These are phyloP conservation scores for Thymelicus sylvestris DNA, from an alignment of 2,888 invertebrate species.

Conservation along the genomic window DNA sequence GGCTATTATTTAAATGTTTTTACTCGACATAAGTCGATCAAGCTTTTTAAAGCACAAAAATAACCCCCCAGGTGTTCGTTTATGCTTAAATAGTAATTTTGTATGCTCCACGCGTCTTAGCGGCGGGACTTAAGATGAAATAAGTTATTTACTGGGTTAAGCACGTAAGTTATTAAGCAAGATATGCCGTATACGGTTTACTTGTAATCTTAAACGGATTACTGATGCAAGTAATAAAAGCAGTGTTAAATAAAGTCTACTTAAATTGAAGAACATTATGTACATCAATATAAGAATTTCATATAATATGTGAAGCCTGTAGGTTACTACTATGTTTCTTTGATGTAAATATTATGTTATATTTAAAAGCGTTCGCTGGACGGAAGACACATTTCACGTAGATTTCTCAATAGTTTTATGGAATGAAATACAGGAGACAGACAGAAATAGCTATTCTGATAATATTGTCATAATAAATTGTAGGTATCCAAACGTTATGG, in stretches of 20 bases:
- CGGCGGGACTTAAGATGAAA: constrained; percentile 15
- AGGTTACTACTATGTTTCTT: no score
- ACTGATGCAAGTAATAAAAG: constrained; percentile 2
- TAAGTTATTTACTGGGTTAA: constrained; percentile 20
- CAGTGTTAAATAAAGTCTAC: background rate
- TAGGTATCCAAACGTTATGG: no score
- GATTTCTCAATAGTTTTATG: no score
- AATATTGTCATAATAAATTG: no score
- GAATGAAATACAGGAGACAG: no score
- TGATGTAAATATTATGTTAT: no score
- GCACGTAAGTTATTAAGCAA: constrained; percentile 16
- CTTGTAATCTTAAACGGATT: background rate
- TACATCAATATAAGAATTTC: no score
- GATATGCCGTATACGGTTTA: background rate
- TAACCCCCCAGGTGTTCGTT: constrained; percentile 40
- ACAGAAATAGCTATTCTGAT: no score
- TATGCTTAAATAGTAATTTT: constrained; percentile 45
- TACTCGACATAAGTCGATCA: background rate
- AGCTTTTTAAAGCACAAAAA: background rate
- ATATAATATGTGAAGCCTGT: no score
- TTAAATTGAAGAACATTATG: background rate
- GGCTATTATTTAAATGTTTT: no score
- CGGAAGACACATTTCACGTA: no score
- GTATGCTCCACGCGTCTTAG: constrained; percentile 35
- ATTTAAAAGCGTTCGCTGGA: no score